Conservation (phyloP, 2,888 invertebrate species). For the Glaucopsyche alexis region DNA sequence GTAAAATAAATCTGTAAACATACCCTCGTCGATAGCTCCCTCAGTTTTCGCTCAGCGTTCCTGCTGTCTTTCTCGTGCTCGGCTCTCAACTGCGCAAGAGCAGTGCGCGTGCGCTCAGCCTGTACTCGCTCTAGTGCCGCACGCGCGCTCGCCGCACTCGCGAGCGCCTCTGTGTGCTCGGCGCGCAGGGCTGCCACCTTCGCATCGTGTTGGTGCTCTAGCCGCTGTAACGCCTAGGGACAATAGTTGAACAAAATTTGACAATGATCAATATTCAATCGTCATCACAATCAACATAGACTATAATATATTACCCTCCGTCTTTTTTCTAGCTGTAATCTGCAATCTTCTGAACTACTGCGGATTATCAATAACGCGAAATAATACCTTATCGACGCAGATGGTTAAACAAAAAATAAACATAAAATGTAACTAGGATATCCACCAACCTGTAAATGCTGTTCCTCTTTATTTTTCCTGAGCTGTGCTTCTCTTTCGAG, state of each 20-base stretch:
- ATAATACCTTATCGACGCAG: too few relatives aligned
- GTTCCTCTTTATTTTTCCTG: constrained; percentile 60
- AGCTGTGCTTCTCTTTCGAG: constrained; percentile 71
- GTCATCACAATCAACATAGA: too few relatives aligned
- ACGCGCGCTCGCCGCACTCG: constrained; percentile 50
- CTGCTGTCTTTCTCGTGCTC: constrained; percentile 57
- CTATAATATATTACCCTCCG: too few relatives aligned
- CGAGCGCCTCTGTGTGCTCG: constrained; percentile 51
- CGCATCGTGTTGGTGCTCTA: constrained; percentile 56
- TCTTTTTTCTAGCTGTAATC: too few relatives aligned
- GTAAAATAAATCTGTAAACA: constrained; percentile 35
- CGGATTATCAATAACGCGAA: too few relatives aligned
- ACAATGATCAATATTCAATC: too few relatives aligned
- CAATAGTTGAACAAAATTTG: too few relatives aligned
- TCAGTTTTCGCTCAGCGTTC: constrained; percentile 61
- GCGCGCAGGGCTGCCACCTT: constrained; percentile 47
- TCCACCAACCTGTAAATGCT: constrained; percentile 53
- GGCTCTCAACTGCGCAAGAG: constrained; percentile 58
- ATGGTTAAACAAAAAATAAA: too few relatives aligned
- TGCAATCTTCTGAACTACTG: too few relatives aligned
- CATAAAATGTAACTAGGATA: too few relatives aligned
- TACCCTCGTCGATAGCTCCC: constrained; percentile 62
- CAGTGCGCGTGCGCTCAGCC: constrained; percentile 61
- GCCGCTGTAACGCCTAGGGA: constrained; percentile 54
- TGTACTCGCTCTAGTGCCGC: constrained; percentile 56